Evolutionary conservation across 2,797 vertebrate species (phyloP).

Genomic region (Allenopithecus nigroviridis): DNA sequence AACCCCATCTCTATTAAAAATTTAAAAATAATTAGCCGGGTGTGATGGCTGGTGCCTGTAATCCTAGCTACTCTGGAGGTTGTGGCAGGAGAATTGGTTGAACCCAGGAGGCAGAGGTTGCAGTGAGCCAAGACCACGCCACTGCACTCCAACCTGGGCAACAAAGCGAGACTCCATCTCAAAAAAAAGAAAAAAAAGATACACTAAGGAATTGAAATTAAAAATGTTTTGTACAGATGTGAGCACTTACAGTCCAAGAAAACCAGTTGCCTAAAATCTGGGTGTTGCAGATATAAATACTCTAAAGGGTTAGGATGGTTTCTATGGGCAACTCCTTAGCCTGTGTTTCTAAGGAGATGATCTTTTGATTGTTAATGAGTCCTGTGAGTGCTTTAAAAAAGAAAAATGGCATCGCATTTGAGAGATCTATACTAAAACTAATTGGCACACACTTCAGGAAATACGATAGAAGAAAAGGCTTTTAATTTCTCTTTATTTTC

Average conservation of each 20-base stretch:
- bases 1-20: no score
- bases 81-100: no score
- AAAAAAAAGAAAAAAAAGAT: neutral
- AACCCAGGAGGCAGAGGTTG: no score
- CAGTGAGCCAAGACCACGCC: no score
- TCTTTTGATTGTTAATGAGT: neutral
- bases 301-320: neutral
- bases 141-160: no score
- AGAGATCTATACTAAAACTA: neutral
- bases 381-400: neutral
- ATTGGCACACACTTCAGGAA: neutral
- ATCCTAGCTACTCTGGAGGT: no score
- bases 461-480: neutral
- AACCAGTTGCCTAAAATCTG: neutral
- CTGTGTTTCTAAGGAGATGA: neutral
- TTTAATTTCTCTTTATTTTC: neutral
- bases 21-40: no score
- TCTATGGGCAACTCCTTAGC: neutral
- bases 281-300: neutral
- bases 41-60: no score
- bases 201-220: accelerated
- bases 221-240: neutral
- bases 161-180: no score
- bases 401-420: neutral
- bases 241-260: neutral